phyloP scores from a whole-genome alignment of 2,113 vertebrate species.

The Thinocorus orbignyianus region DNA sequence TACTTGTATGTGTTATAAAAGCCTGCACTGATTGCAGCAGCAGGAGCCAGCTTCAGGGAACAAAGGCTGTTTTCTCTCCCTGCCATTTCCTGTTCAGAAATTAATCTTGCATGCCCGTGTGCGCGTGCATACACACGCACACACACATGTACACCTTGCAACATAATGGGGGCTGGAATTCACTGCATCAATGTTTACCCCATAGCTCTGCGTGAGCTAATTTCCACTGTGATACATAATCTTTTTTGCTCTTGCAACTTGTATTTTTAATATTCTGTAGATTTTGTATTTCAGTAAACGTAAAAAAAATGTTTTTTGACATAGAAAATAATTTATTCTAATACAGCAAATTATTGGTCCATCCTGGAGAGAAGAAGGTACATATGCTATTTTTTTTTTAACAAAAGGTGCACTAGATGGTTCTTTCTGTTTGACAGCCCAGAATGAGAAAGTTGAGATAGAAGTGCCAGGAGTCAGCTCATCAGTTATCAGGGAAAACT shows the following conservation, averaged over 20 bases:
- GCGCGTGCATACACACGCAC: background rate
- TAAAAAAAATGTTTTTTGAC: background rate
- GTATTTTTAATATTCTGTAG: background rate
- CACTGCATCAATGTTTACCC: background rate
- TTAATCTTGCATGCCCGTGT: background rate
- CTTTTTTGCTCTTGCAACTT: background rate
- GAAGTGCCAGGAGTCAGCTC: background rate
- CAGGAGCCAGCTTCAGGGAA: constrained; percentile 55
- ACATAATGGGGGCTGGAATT: background rate
- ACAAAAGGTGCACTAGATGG: background rate
- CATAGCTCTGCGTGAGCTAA: background rate
- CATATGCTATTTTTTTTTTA: background rate
- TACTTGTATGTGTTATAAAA: constrained; percentile 40
- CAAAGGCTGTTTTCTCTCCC: constrained; percentile 49
- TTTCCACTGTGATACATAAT: background rate
- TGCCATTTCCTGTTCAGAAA: constrained; percentile 29
- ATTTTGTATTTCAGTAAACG: background rate
- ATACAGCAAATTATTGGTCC: background rate
- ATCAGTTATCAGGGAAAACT: background rate
- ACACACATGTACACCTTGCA: background rate
- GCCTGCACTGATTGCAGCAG: constrained; percentile 60
- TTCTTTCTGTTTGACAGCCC: background rate
- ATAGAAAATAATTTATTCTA: background rate
- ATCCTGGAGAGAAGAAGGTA: background rate
- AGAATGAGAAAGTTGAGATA: background rate